Conservation (phyloP, 2,113 vertebrate genomes). For the Kryptolebias marmoratus region DNA sequence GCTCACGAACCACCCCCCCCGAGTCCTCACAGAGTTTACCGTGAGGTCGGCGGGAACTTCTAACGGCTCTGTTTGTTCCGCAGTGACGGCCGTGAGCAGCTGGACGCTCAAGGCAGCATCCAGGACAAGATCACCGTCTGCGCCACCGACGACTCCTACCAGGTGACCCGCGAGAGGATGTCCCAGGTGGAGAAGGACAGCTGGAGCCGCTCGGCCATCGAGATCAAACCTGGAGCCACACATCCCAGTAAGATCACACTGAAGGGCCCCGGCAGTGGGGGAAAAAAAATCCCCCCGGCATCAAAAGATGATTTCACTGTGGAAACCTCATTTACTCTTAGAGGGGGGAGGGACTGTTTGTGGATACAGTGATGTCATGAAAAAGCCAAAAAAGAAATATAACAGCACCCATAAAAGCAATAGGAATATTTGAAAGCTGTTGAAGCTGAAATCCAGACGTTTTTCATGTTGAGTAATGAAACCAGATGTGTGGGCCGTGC, state of each 20-base stretch:
- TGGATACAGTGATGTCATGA: constrained; percentile 3
- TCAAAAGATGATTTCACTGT: constrained; percentile 14
- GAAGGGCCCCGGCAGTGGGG: background rate
- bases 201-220: constrained; percentile 79
- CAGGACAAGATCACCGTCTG: constrained; percentile 88
- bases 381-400: constrained; percentile 40
- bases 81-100: constrained; percentile 75
- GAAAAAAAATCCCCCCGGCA: background rate
- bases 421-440: constrained; percentile 24
- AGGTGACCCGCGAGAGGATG: constrained; percentile 79
- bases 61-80: constrained; percentile 13
- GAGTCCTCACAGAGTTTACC: background rate
- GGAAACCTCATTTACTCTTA: constrained; percentile 17
- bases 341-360: constrained; percentile 16
- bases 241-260: constrained; percentile 70
- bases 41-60: constrained; percentile 5
- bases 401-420: constrained; percentile 39
- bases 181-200: constrained; percentile 83
- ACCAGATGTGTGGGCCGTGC: constrained; percentile 23
- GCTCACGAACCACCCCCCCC: too few relatives aligned
- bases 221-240: constrained; percentile 79
- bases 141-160: constrained; percentile 84
- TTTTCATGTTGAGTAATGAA: constrained; percentile 32
- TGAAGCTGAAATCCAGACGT: constrained; percentile 36
- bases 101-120: constrained; percentile 86